These are phyloP conservation scores for Drosophila niveifrons DNA, from an alignment of 2,888 invertebrate species.

Conservation along the genomic window DNA sequence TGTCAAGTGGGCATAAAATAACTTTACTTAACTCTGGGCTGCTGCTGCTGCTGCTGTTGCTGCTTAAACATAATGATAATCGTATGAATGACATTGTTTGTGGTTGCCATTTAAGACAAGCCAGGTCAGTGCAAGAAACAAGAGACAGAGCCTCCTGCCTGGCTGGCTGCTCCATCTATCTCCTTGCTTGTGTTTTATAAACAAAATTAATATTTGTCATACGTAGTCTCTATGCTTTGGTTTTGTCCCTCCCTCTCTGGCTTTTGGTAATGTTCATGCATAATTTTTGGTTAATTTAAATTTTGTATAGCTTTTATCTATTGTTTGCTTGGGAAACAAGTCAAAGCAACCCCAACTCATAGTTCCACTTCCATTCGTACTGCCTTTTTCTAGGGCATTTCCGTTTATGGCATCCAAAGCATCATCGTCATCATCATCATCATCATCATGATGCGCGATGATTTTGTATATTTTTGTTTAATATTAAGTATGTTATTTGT, in stretches of 20 bases:
- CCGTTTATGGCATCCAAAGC: conserved; percentile 52
- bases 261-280: conserved; percentile 80
- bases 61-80: conserved; percentile 70
- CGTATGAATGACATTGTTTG: conserved; percentile 80
- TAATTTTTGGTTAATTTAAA: conserved; percentile 84
- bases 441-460: conserved; percentile 27
- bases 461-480: conserved; percentile 79
- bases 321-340: conserved; percentile 65
- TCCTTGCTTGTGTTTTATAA: conserved; percentile 58
- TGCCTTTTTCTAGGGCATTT: conserved; percentile 22
- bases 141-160: neutral
- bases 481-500: conserved; percentile 81
- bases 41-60: conserved; percentile 30
- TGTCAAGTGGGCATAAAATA: conserved; percentile 77
- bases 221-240: conserved; percentile 42
- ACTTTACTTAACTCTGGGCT: conserved; percentile 56
- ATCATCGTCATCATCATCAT: conserved; percentile 19
- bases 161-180: neutral
- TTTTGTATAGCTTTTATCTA: conserved; percentile 78
- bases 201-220: conserved; percentile 81
- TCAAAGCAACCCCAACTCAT: conserved; percentile 1
- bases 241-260: conserved; percentile 6
- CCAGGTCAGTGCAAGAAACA: conserved; percentile 42
- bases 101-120: conserved; percentile 65
- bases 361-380: conserved; percentile 19